A percentile compares a stretch with the other conserved stretches of the same genome.
Evolutionary conservation across 2,113 vertebrate species (phyloP).

Genomic region (Papio anubis): DNA sequence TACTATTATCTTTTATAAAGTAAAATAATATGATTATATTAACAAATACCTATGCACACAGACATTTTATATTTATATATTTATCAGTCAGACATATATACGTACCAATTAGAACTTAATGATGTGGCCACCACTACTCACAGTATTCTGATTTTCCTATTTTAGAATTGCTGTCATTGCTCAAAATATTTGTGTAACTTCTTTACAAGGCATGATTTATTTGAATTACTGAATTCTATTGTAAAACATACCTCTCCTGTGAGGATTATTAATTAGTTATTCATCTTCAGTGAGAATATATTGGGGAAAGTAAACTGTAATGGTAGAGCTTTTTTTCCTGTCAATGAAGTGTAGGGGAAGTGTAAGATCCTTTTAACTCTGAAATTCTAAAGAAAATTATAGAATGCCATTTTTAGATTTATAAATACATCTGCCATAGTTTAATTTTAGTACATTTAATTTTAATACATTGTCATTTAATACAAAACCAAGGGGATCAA

Average conservation of each 20-base stretch:
- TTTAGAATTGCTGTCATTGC: constrained; percentile 33
- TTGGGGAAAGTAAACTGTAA: constrained; percentile 44
- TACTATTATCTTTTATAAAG: background rate
- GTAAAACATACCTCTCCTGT: constrained; percentile 18
- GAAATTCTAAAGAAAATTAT: constrained; percentile 43
- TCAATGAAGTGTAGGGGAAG: constrained; percentile 15
- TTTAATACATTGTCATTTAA: background rate
- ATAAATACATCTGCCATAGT: background rate
- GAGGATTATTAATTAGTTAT: constrained; percentile 32
- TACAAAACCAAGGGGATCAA: constrained; percentile 22
- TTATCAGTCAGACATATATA: background rate
- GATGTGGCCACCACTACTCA: background rate
- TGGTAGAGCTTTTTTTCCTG: background rate
- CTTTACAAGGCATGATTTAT: constrained; percentile 37
- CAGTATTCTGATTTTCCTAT: constrained; percentile 32
- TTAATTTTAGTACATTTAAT: background rate
- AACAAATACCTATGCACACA: background rate
- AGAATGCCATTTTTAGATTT: constrained; percentile 32
- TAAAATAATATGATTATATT: background rate
- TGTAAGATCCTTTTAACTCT: background rate
- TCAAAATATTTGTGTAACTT: constrained; percentile 32
- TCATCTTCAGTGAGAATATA: background rate
- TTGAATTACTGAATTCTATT: constrained; percentile 49
- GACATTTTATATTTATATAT: background rate
- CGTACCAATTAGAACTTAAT: constrained; percentile 37